Percentiles rank a stretch among this genome's conserved stretches.
phyloP scores from a whole-genome alignment of 2,113 vertebrate species.

The Calidris pygmaea region DNA sequence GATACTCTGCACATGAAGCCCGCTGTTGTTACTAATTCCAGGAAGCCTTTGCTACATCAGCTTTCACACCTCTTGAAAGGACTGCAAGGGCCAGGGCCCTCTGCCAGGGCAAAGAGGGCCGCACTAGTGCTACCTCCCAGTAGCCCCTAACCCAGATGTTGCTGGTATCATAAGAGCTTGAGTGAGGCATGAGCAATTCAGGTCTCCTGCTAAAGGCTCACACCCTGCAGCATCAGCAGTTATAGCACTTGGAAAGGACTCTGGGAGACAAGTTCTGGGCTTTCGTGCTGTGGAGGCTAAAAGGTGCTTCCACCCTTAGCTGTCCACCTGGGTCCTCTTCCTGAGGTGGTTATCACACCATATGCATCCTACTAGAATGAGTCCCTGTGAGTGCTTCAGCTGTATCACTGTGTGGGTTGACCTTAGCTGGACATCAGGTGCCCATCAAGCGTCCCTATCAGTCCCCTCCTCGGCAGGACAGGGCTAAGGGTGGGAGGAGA shows the following conservation, averaged over 20 bases:
- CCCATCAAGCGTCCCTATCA: not conserved
- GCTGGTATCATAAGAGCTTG: not conserved
- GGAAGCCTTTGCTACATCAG: not conserved
- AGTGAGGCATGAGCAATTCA: not conserved
- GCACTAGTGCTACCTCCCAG: not conserved
- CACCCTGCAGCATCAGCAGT: not conserved
- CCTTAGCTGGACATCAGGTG: not conserved
- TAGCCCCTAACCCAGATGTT: not conserved
- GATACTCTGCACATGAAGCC: not conserved
- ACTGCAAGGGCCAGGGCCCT: not conserved
- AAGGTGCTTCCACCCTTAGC: not conserved
- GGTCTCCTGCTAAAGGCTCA: not conserved
- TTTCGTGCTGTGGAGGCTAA: not conserved
- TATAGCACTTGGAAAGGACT: not conserved
- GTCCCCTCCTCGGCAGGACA: not conserved
- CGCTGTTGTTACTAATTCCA: not conserved
- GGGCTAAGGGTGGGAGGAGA: not conserved
- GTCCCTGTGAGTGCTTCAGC: not conserved
- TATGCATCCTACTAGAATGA: not conserved
- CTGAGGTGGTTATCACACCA: not conserved
- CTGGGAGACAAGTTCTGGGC: not conserved
- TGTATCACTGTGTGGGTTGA: not conserved
- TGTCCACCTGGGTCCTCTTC: not conserved
- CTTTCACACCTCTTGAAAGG: not conserved
- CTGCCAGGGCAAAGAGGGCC: not conserved